Conservation (phyloP, 2,888 invertebrate genomes). For the Galerucella pusilla region DNA sequence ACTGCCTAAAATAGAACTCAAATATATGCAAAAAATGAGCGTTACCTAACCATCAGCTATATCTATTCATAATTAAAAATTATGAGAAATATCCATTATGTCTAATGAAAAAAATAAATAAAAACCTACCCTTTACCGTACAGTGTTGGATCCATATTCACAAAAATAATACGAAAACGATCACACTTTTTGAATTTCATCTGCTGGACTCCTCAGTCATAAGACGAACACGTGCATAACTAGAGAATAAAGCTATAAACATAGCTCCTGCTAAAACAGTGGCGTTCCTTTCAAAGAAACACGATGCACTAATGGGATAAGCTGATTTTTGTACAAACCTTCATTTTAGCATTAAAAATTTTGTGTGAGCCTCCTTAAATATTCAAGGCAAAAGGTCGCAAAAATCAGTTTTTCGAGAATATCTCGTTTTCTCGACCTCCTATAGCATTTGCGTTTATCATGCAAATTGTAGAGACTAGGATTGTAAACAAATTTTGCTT, state of each 20-base stretch:
- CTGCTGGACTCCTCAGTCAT: slow-evolving; percentile 1
- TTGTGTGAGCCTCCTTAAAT: no score
- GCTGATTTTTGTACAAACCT: no score
- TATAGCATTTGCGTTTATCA: no score
- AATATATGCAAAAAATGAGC: background rate
- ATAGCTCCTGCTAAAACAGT: background rate
- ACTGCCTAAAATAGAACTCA: background rate
- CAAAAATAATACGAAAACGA: background rate
- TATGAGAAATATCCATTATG: no score
- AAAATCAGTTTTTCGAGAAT: no score
- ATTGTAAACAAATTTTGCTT: no score
- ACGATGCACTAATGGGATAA: background rate
- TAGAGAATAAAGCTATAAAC: background rate
- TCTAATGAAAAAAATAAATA: no score
- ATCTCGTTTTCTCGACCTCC: no score
- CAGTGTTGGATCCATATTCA: background rate
- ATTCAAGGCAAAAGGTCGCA: no score
- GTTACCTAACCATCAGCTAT: background rate
- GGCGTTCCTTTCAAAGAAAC: background rate
- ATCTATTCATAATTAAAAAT: background rate
- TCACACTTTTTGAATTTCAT: background rate
- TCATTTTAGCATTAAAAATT: no score
- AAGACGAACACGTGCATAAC: background rate
- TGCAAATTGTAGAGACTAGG: no score
- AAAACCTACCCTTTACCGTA: slow-evolving; percentile 2